A percentile compares a stretch with the other conserved stretches of the same genome.
Evolutionary conservation across 2,888 invertebrate species (phyloP).

Genomic region (Choreutis nemorana): DNA sequence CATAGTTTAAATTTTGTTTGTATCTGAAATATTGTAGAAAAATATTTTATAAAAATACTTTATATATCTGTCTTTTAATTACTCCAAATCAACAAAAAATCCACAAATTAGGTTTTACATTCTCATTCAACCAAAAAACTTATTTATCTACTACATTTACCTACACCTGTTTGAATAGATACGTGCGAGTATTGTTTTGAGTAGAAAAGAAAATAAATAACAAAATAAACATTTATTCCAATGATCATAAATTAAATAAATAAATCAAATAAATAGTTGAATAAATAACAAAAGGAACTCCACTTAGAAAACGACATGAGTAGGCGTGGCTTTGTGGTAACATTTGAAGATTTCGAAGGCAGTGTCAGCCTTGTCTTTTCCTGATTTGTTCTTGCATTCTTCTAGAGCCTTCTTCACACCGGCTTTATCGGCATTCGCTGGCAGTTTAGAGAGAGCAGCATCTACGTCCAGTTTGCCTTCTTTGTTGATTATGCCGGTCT

Average conservation of each 20-base stretch:
- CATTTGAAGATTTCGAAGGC: constrained; percentile 52
- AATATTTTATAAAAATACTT: too few relatives aligned
- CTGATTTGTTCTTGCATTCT: constrained; percentile 40
- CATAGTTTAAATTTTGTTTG: too few relatives aligned
- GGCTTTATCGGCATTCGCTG: constrained; percentile 34
- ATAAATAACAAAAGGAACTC: background rate
- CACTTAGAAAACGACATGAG: constrained; percentile 21
- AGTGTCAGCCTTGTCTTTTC: constrained; percentile 39
- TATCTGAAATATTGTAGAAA: too few relatives aligned
- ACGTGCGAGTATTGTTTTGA: too few relatives aligned
- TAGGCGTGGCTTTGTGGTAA: constrained; percentile 37
- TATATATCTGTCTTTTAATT: too few relatives aligned
- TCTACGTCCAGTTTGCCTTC: constrained; percentile 49
- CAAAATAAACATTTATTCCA: background rate
- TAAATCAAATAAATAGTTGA: background rate
- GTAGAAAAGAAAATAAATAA: background rate
- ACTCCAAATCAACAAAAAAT: too few relatives aligned
- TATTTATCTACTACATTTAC: too few relatives aligned
- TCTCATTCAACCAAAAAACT: too few relatives aligned
- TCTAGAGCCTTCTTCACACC: constrained; percentile 40
- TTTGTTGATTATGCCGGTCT: constrained; percentile 30
- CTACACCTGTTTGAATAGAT: too few relatives aligned
- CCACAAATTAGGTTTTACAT: too few relatives aligned
- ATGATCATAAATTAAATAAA: too few relatives aligned
- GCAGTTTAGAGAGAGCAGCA: constrained; percentile 38